These are phyloP conservation scores for Macrotus californicus DNA, from an alignment of 2,113 vertebrate species.

Conservation along the genomic window DNA sequence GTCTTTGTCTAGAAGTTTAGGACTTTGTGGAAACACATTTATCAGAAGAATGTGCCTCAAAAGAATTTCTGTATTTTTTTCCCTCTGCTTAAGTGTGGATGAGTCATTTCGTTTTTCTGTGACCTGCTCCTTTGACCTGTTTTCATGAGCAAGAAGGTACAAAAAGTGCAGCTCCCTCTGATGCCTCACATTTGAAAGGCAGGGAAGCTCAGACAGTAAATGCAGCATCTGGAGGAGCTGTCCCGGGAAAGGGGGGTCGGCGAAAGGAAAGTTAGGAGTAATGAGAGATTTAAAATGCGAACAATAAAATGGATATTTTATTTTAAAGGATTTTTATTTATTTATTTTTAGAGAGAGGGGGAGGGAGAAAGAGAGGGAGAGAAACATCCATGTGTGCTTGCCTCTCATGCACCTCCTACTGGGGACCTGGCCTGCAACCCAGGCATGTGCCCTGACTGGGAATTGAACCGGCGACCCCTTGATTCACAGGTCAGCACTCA, in stretches of 20 bases:
- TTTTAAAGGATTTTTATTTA: too few relatives aligned
- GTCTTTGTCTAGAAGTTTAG: neutral
- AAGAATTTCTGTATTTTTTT: neutral
- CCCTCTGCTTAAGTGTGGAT: neutral
- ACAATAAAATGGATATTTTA: neutral
- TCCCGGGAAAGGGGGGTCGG: neutral
- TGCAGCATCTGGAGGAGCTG: neutral
- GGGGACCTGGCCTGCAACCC: too few relatives aligned
- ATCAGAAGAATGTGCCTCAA: neutral
- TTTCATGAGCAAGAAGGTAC: neutral
- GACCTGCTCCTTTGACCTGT: neutral
- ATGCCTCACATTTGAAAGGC: neutral
- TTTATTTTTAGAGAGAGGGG: too few relatives aligned
- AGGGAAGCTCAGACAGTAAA: neutral
- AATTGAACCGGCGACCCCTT: too few relatives aligned
- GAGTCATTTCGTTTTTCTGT: neutral
- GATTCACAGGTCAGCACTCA: too few relatives aligned
- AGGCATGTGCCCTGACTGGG: too few relatives aligned
- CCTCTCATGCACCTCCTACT: too few relatives aligned
- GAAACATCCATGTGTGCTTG: too few relatives aligned
- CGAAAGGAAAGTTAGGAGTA: neutral
- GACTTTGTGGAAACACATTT: neutral
- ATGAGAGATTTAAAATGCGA: slow-evolving; percentile 18
- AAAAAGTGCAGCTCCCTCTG: neutral
- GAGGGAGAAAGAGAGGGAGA: too few relatives aligned